These are phyloP conservation scores for Drosophila melanogaster DNA, from an alignment of 1,140 invertebrate species.

Conservation along the genomic window Release_6_plus_ISO1_MT NT_033779.5:16882501-16883000, in stretches of 20 bases:
- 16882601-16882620: conserved; percentile 27
- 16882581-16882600: conserved; percentile 33
- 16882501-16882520: conserved; percentile 30
- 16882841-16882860: background rate
- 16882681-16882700: conserved; percentile 17
- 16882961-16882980: conserved; percentile 45
- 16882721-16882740: background rate
- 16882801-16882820: background rate
- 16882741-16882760: background rate
- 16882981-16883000: conserved; percentile 9
- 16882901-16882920: conserved; percentile 6
- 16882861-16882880: conserved; percentile 6
- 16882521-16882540: conserved; percentile 26
- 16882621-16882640: background rate
- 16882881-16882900: conserved; percentile 7
- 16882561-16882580: conserved; percentile 15
- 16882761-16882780: conserved; percentile 17
- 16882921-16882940: background rate
- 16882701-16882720: background rate
- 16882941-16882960: conserved; percentile 32
- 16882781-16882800: conserved; percentile 26
- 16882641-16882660: background rate
- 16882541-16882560: conserved; percentile 16
- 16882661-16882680: conserved; percentile 3
- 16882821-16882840: conserved; percentile 25